Conservation (phyloP, 2,113 vertebrate genomes). For the Uropsilus gracilis region DNA sequence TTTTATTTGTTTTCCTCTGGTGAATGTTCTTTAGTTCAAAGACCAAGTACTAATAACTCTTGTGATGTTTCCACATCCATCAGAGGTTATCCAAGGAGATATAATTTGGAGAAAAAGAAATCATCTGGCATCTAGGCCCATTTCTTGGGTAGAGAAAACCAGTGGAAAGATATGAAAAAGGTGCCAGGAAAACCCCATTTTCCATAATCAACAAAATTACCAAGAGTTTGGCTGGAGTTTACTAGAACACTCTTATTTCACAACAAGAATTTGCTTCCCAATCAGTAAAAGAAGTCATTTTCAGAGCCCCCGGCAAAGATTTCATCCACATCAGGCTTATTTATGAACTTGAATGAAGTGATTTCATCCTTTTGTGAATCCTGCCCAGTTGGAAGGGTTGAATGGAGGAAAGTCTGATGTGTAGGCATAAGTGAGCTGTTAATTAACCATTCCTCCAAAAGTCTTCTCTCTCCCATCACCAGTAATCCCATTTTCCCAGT, state of each 20-base stretch:
- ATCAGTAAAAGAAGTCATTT: constrained; percentile 44
- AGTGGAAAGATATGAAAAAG: constrained; percentile 47
- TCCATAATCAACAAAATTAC: constrained; percentile 60
- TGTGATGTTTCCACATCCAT: background rate
- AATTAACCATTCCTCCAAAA: background rate
- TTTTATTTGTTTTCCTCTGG: constrained; percentile 44
- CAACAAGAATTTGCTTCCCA: constrained; percentile 58
- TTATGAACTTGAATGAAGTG: background rate
- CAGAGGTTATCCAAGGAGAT: constrained; percentile 46
- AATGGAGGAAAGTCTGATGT: background rate
- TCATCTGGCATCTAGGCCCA: constrained; percentile 30
- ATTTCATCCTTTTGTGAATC: background rate
- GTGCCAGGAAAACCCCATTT: constrained; percentile 62
- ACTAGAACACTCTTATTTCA: constrained; percentile 57
- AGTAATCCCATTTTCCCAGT: background rate
- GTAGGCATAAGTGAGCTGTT: background rate
- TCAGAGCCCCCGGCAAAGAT: background rate
- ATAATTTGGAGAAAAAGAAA: constrained; percentile 46
- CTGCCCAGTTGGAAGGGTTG: background rate
- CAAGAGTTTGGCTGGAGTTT: constrained; percentile 60
- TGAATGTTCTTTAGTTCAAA: constrained; percentile 32
- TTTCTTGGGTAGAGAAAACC: constrained; percentile 44
- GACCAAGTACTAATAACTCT: constrained; percentile 12
- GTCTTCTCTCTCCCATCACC: background rate
- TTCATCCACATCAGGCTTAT: background rate